Evolutionary conservation across 2,797 vertebrate species (phyloP).

Genomic region (Botia kubotai): DNA sequence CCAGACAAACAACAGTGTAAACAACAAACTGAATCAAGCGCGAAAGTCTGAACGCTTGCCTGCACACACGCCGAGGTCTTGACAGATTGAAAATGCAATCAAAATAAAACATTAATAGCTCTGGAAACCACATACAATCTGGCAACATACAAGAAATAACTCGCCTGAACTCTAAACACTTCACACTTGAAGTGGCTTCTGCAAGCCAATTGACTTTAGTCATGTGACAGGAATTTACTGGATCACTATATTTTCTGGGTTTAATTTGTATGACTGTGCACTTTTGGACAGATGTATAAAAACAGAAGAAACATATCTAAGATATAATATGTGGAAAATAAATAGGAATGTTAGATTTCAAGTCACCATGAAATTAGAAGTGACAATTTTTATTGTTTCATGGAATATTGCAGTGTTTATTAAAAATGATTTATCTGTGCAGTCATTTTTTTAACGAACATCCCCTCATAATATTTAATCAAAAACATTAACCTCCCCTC

Average conservation of each 20-base stretch:
- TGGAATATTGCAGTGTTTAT: too few relatives aligned
- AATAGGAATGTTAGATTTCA: not conserved
- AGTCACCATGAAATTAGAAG: too few relatives aligned
- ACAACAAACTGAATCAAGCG: not conserved
- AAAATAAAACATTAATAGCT: slow-evolving; percentile 40
- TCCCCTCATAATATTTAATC: too few relatives aligned
- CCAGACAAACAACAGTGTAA: slow-evolving; percentile 32
- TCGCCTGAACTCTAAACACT: not conserved
- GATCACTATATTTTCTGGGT: not conserved
- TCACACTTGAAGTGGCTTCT: not conserved
- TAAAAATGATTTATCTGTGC: too few relatives aligned
- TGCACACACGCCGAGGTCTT: not conserved
- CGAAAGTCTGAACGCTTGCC: slow-evolving; percentile 5
- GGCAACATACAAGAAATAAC: slow-evolving; percentile 7
- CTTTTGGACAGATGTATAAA: too few relatives aligned
- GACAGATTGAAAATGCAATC: slow-evolving; percentile 6
- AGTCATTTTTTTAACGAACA: too few relatives aligned
- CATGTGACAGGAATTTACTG: not conserved
- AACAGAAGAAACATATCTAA: too few relatives aligned
- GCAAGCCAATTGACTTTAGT: not conserved
- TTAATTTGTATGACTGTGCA: not conserved
- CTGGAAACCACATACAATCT: slow-evolving; percentile 30
- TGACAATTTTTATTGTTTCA: too few relatives aligned
- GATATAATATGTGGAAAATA: not conserved
- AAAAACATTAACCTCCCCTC: too few relatives aligned